Conservation (phyloP, 2,797 vertebrate species). For the Poeciliopsis presidionis region DNA sequence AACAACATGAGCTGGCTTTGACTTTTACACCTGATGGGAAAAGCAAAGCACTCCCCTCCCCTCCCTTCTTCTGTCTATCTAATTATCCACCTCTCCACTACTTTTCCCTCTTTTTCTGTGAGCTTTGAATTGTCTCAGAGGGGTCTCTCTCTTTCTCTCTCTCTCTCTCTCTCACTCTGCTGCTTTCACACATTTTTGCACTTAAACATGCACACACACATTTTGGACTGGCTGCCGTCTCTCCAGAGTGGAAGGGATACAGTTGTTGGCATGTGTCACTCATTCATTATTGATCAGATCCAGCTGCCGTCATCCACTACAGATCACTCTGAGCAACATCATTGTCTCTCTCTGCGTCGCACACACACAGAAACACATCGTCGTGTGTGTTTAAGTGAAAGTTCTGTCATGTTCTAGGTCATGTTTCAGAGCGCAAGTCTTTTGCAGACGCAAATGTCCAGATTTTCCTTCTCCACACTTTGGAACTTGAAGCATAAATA, state of each 20-base stretch:
- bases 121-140: conserved; percentile 69
- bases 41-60: conserved; percentile 20
- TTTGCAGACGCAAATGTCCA: background rate
- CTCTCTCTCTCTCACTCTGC: conserved; percentile 22
- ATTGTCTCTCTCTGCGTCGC: conserved; percentile 11
- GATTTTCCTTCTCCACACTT: background rate
- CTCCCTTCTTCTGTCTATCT: conserved; percentile 34
- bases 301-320: conserved; percentile 74
- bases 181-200: conserved; percentile 26
- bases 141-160: conserved; percentile 33
- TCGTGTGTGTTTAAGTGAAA: background rate
- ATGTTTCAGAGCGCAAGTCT: background rate
- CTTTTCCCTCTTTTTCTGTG: conserved; percentile 49
- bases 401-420: background rate
- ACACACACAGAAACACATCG: background rate
- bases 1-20: conserved; percentile 69
- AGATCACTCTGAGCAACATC: conserved; percentile 68
- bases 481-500: background rate
- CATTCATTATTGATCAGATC: conserved; percentile 81
- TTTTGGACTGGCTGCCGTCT: conserved; percentile 37
- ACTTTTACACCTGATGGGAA: conserved; percentile 76
- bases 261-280: conserved; percentile 79
- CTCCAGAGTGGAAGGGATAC: conserved; percentile 66
- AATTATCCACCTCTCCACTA: conserved; percentile 46
- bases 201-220: conserved; percentile 28